A percentile compares a stretch with the other conserved stretches of the same genome.
phyloP scores from a whole-genome alignment of 2,888 invertebrate species.

The Zeuzera pyrina region DNA sequence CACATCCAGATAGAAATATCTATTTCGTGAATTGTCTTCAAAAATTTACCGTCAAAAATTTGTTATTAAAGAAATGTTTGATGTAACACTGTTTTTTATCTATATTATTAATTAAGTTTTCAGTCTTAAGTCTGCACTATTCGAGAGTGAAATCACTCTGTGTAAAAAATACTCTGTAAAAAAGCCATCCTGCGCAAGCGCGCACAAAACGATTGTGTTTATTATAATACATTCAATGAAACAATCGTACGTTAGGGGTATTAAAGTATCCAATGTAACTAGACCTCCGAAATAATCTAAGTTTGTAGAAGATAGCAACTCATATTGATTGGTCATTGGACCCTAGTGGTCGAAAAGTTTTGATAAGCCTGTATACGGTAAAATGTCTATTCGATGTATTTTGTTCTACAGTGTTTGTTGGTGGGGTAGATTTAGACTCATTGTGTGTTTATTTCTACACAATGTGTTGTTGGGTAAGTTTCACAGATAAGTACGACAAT shows the following conservation, averaged over 20 bases:
- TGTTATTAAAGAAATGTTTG: too few species aligned
- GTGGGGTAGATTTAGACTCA: slow-evolving; percentile 22
- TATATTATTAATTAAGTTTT: too few species aligned
- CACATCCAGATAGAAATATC: too few species aligned
- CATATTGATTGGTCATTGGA: slow-evolving; percentile 16
- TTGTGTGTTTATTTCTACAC: slow-evolving; percentile 22
- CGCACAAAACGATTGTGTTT: slow-evolving; percentile 33
- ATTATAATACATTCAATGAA: slow-evolving; percentile 34
- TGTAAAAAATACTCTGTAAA: background rate
- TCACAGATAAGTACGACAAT: too few species aligned
- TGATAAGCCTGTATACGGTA: slow-evolving; percentile 29
- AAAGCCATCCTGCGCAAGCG: slow-evolving; percentile 24
- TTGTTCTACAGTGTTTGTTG: slow-evolving; percentile 28
- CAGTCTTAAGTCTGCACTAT: too few species aligned
- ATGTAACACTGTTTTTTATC: too few species aligned
- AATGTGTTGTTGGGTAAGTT: slow-evolving; percentile 18
- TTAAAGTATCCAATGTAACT: background rate
- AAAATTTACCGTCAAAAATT: too few species aligned
- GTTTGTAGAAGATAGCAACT: slow-evolving; percentile 6
- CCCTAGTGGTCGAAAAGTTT: slow-evolving; percentile 19
- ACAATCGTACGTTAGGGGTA: slow-evolving; percentile 27
- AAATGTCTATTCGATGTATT: slow-evolving; percentile 35
- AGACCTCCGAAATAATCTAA: background rate
- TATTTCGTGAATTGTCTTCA: too few species aligned
- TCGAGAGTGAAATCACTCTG: too few species aligned